These are phyloP conservation scores for Solea senegalensis DNA, from an alignment of 2,113 vertebrate species.

Conservation along the genomic window DNA sequence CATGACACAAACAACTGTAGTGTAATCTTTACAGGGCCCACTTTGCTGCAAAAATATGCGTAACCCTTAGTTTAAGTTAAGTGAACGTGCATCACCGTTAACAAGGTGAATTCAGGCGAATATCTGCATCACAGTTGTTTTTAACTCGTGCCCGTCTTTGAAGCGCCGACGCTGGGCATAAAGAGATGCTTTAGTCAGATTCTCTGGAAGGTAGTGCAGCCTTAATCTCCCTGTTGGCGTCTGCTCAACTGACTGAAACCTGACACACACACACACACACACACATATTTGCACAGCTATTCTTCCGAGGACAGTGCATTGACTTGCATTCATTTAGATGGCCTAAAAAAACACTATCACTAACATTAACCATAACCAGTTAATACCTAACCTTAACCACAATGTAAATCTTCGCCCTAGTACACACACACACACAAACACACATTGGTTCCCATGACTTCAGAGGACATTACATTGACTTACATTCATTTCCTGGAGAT, in stretches of 20 bases:
- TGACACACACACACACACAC: conserved; percentile 54
- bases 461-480: too few species aligned
- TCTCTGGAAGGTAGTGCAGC: conserved; percentile 51
- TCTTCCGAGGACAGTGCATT: background rate
- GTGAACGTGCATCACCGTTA: background rate
- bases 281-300: background rate
- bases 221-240: conserved; percentile 62
- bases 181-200: conserved; percentile 55
- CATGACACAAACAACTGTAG: too few species aligned
- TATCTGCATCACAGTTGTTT: conserved; percentile 23
- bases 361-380: background rate
- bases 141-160: conserved; percentile 46
- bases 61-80: background rate
- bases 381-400: background rate
- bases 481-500: too few species aligned
- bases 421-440: too few species aligned
- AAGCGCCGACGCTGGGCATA: conserved; percentile 45
- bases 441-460: too few species aligned
- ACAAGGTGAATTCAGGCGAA: background rate
- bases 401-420: too few species aligned
- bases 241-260: conserved; percentile 57
- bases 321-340: background rate
- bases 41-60: background rate
- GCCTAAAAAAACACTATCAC: background rate
- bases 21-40: too few species aligned